Base-by-base conservation (phyloP, 2,113 vertebrate species). In the Brachyhypopomus gauderio region DNA sequence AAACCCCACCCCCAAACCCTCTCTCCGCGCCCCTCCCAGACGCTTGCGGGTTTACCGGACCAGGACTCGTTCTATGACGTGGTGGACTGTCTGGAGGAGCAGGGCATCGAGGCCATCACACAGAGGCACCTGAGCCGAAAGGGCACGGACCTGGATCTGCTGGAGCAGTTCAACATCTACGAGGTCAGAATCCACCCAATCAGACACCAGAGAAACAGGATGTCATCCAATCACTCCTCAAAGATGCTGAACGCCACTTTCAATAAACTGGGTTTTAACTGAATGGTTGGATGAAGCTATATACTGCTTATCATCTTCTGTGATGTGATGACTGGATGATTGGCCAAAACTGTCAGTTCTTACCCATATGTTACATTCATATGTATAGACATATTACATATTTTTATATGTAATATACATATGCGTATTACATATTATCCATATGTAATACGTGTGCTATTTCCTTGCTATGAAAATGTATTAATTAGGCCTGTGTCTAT, bases 41-140 rank as follows among this genome's bases (percentile, higher is more conserved):
- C 95, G 0, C 90, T 98, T 86, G 95, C 94, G 1, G 95, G 95
- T 38, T 92, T 99, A 85, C 94, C 97, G 86, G 97, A 99, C 88
- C 97, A 99, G 89, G 97, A 99, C 89, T 94, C 95, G 12, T 99
- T 96, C 93, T 98, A 98, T 5, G 96, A 99, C 0, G 94, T 98
- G 89, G 96, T 97, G 87, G 97, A 99, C 92, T 95, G 93, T 92
- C 93, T 99, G 88, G 97, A 99, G 92, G 97, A 99, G 83, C 93
- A 98, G 84, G 92, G 96, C 84, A 96, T 99, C 0, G 96, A 97
- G 73, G 87, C 88, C 1, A 92, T 96, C 90, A 95, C 95, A 55
- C 95, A 95, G 90, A 95, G 95, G 85, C 96, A 98, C 88, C 89
- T 98, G 86, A 94, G 89, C 90, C 96, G 96, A 87, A 98, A 97